Conservation (phyloP, 92 coral and sea anemone genomes). For the Phenganax subtilis region DNA sequence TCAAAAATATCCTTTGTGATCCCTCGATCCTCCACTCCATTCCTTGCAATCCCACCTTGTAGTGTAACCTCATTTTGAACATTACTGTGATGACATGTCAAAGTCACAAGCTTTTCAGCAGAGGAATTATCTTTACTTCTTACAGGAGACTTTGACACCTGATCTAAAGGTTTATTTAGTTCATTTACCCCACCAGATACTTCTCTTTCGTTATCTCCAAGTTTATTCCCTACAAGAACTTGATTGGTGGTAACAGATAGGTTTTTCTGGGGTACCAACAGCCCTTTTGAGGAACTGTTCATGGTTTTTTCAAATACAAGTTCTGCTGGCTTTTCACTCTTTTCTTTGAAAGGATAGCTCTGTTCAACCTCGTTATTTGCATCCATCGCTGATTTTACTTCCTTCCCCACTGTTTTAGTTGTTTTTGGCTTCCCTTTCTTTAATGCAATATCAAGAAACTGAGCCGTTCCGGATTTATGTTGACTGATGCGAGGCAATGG, state of each 20-base stretch:
- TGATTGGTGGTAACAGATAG: background rate
- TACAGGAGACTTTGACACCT: background rate
- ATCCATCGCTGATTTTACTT: background rate
- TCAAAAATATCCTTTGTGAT: constrained; percentile 28
- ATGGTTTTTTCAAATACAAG: background rate
- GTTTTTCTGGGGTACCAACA: background rate
- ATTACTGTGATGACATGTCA: constrained; percentile 16
- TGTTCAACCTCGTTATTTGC: background rate
- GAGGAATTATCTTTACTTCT: background rate
- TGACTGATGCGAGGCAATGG: background rate
- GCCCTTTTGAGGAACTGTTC: background rate
- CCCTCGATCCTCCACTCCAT: constrained; percentile 33
- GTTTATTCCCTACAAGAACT: background rate
- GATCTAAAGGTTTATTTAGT: background rate
- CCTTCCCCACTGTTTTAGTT: background rate
- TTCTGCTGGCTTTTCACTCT: background rate
- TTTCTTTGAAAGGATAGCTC: background rate
- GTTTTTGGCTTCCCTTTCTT: background rate
- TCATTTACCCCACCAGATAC: background rate
- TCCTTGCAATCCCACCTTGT: constrained; percentile 34
- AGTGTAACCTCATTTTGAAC: constrained; percentile 33
- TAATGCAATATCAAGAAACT: background rate
- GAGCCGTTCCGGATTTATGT: background rate
- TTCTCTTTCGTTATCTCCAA: no score
- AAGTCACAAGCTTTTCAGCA: background rate